Evolutionary conservation across 2,797 vertebrate genomes (phyloP).

Genomic region (Ciconia nigra): DNA sequence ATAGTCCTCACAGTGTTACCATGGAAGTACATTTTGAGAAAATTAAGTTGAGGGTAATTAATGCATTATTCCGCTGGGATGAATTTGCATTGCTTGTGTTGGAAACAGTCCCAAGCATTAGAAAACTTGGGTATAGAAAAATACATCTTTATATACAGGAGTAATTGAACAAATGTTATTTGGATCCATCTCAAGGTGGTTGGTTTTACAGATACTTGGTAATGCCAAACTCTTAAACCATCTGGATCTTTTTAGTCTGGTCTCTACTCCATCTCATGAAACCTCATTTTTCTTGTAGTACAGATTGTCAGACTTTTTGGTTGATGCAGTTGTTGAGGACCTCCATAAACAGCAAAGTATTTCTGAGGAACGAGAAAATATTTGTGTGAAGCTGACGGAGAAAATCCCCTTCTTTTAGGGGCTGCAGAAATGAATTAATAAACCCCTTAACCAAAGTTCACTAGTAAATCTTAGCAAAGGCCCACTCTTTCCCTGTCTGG

Average conservation of each 20-base stretch:
- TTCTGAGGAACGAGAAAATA: not conserved
- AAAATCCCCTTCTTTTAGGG: not conserved
- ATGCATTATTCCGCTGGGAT: not conserved
- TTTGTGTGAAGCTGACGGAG: not conserved
- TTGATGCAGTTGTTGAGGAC: not conserved
- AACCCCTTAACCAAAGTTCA: not conserved
- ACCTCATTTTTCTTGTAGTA: not conserved
- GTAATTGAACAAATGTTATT: not conserved
- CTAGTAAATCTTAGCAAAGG: not conserved
- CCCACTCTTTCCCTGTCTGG: no score
- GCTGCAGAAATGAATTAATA: not conserved
- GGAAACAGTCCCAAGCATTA: not conserved
- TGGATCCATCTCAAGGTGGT: not conserved
- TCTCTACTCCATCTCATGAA: not conserved
- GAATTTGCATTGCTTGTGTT: not conserved
- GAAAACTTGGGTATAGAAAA: not conserved
- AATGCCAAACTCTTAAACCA: not conserved
- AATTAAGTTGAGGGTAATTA: not conserved
- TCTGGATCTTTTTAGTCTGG: not conserved
- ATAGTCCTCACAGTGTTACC: not conserved
- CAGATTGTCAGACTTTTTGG: not conserved
- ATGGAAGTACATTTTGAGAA: not conserved
- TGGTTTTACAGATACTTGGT: not conserved
- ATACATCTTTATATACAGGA: not conserved
- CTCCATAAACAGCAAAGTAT: not conserved